Base-by-base conservation (phyloP, 2,113 vertebrate species). In the Platycercus adscitus region DNA sequence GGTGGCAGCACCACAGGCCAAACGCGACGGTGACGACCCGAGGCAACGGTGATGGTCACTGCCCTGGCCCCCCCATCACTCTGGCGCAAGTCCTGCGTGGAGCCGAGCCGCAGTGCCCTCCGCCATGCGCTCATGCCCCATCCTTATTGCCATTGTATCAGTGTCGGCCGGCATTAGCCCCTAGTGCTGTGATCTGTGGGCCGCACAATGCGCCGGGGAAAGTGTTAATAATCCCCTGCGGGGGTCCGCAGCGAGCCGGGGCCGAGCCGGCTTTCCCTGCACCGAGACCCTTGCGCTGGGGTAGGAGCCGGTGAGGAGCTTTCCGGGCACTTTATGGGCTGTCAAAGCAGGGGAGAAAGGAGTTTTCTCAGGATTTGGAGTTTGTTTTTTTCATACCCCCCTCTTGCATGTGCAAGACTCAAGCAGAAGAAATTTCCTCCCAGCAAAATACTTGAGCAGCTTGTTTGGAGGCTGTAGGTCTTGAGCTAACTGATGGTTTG, bases 61-160 rank as follows among this genome's bases (percentile, higher is more conserved):
- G 1, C 52, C 43, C 0, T 39, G 3, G 61, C 20, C 10, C 17
- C 2, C 23, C 2, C 5, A 1, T 6, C 44, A 20, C 47, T 52
- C 17, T 23, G 26, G 1, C 1, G 5, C 0, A 7, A 39, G 44
- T 29, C 18, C 53, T 0, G 2, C 2, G 2, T 7, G 31, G 46
- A 26, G 44, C 69, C 24, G 7, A 44, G 46, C 80, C 1, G 4
- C 43, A 1, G 2, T 7, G 16, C 53, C 6, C 6, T 44, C 43
- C 15, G 0, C 35, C 64, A 28, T 73, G 61, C 43, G 61, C 75
- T 53, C 53, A 0, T 26, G 28, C 7, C 50, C 65, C 80, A 2
- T 88, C 61, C 63, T 64, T 5, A 0, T 13, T 47, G 39, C 84
- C 49, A 35, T 77, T 23, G 1, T 69, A 50, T 86, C 82, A 1